Base-by-base conservation (phyloP, 2,888 invertebrate species). In the Macaria notata region DNA sequence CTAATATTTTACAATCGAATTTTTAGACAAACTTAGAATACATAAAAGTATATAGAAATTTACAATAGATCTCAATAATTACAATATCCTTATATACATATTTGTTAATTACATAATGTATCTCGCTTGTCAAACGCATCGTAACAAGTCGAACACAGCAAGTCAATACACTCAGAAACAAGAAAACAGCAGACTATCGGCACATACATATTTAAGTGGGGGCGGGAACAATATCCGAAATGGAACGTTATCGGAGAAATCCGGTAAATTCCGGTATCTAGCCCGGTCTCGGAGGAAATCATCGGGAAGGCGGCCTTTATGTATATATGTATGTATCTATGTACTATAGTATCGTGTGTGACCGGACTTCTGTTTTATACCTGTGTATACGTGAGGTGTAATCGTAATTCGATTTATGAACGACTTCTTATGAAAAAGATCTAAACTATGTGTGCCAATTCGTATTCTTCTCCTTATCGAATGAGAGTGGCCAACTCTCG, bases 301-400 rank as follows among this genome's bases (percentile, higher is more conserved):
- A 94, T 94, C 93, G 94, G 93, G 93, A 94, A 94, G 94, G 94
- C 94, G 94, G 93, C 94, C 93, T 92, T 92, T 92, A 92, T 93
- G 93, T 93, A 92, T 92, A 92, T 92, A 92, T 86, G 86, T 92
- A 92, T 86, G 86, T 8, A 4, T 44, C 86, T 87, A 87, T 83
- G 78, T 77, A 81, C 86, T 82, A 83, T 80, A 19, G 84, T 83
- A 81, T 82, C 83, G 86, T 78, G 85, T 83, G 79, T 86, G 88
- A 88, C 90, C 89, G 89, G 83, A 82, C 79, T 81, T 83, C 83
- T 80, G 81, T 83, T 83, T 82, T 80, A 82, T 83, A 81, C 83
- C 81, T 81, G 78, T 70, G 69, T 70, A 80, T 84, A 85, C 85
- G 85, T 86, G 85, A 85, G 82, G 78, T 84, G 82, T 84, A 84